These are phyloP conservation scores for Coranthus polyacanthus DNA, from an alignment of 2,797 vertebrate species.

Conservation along the genomic window DNA sequence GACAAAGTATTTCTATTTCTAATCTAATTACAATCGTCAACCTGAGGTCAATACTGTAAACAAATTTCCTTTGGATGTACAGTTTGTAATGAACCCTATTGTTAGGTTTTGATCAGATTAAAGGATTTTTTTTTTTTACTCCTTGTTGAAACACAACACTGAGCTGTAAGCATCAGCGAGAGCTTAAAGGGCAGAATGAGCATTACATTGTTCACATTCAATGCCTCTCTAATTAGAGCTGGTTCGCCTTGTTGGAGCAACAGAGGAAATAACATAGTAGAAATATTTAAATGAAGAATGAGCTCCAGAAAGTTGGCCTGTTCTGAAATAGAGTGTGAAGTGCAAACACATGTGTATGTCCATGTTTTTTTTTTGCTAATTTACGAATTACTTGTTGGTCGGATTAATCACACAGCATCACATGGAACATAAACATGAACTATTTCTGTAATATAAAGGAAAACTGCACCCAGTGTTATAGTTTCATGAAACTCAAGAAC, in stretches of 20 bases:
- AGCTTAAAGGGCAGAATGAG: conserved; percentile 8
- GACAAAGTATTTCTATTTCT: no score
- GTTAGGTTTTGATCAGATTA: background rate
- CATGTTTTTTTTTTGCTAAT: background rate
- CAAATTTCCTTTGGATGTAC: background rate
- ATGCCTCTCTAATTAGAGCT: conserved; percentile 29
- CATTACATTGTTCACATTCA: conserved; percentile 1
- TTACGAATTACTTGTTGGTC: background rate
- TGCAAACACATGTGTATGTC: background rate
- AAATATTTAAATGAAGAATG: conserved; percentile 7
- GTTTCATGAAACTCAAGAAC: conserved; percentile 24
- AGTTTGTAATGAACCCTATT: background rate
- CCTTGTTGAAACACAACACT: background rate
- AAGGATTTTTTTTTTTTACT: background rate
- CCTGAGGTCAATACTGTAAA: background rate
- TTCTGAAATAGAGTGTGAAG: background rate
- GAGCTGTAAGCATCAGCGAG: background rate
- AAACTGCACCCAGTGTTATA: background rate
- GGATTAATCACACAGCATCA: background rate
- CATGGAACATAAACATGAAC: background rate
- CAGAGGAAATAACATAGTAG: background rate
- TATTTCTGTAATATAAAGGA: background rate
- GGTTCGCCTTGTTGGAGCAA: background rate
- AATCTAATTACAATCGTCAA: background rate
- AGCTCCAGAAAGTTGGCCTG: background rate